Evolutionary conservation across 1,140 invertebrate genomes (phyloP).

Genomic region (Musca vetustissima): DNA sequence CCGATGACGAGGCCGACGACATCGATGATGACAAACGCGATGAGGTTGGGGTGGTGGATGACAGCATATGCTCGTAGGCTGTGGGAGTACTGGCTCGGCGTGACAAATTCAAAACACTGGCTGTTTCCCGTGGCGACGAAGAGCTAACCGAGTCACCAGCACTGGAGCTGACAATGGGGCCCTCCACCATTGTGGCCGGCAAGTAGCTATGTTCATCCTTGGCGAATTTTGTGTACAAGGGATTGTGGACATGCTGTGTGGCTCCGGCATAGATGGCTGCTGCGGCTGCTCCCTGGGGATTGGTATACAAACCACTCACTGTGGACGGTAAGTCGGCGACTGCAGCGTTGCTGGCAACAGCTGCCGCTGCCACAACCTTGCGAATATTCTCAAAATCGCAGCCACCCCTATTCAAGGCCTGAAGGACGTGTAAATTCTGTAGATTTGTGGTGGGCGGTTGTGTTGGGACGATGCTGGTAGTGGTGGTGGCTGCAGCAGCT

Average conservation of each 20-base stretch:
- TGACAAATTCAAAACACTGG: constrained; percentile 68
- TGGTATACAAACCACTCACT: constrained; percentile 13
- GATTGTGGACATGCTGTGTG: constrained; percentile 4
- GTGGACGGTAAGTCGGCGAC: not conserved
- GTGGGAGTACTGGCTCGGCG: constrained; percentile 56
- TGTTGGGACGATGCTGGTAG: not conserved
- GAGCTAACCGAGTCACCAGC: constrained; percentile 42
- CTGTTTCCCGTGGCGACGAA: constrained; percentile 33
- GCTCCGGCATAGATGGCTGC: constrained; percentile 6
- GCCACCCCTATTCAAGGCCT: constrained; percentile 46
- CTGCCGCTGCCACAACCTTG: constrained; percentile 46
- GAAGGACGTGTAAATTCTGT: constrained; percentile 46
- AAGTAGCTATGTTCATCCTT: constrained; percentile 11
- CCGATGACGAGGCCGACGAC: constrained; percentile 60
- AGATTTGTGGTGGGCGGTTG: constrained; percentile 23
- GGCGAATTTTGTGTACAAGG: constrained; percentile 1
- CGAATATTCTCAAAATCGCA: constrained; percentile 48
- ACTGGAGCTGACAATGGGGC: constrained; percentile 42
- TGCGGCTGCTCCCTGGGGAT: constrained; percentile 34
- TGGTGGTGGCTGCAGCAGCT: not conserved
- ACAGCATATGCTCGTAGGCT: constrained; percentile 49
- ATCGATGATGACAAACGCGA: constrained; percentile 29
- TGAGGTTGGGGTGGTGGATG: constrained; percentile 37
- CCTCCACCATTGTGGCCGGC: constrained; percentile 24
- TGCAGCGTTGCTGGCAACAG: constrained; percentile 19